Conservation (phyloP, 2,113 vertebrate species). For the Leucosticte australis region DNA sequence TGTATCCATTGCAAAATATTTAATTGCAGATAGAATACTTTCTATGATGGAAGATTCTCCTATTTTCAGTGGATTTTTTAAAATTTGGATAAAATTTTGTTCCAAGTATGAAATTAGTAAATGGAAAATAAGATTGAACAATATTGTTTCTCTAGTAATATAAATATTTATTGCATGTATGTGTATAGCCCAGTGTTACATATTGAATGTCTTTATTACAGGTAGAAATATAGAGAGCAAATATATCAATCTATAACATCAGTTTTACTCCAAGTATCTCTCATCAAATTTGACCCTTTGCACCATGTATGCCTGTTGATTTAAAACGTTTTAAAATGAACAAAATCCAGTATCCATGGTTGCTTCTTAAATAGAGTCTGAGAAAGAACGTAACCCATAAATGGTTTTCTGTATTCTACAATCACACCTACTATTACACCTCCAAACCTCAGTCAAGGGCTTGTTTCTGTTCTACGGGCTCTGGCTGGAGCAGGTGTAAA, state of each 20-base stretch:
- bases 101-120: background rate
- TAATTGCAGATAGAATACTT: background rate
- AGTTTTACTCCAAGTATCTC: background rate
- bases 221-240: background rate
- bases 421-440: background rate
- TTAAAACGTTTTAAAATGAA: background rate
- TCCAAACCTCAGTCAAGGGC: background rate
- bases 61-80: background rate
- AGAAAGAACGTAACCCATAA: background rate
- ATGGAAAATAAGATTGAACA: background rate
- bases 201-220: background rate
- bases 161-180: background rate
- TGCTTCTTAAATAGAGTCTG: background rate
- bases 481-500: conserved; percentile 40
- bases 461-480: background rate
- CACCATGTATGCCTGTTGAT: background rate
- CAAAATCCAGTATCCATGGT: background rate
- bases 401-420: background rate
- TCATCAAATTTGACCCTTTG: background rate
- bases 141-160: background rate
- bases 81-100: background rate
- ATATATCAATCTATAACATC: background rate
- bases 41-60: background rate
- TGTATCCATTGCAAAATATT: background rate
- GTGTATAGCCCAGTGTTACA: background rate